These are phyloP conservation scores for Tuta absoluta DNA, from an alignment of 2,888 invertebrate species.

Conservation along the genomic window DNA sequence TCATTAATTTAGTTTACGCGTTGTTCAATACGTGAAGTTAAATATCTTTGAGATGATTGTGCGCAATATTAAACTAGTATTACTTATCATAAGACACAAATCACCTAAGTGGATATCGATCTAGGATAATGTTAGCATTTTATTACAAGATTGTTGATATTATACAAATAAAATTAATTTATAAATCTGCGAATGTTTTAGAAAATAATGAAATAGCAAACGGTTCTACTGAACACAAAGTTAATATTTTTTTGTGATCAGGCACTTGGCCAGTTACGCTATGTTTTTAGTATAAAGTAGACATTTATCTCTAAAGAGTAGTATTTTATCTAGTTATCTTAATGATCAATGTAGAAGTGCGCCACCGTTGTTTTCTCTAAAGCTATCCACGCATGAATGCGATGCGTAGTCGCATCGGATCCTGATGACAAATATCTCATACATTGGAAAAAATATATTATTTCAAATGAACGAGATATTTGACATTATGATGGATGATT, in stretches of 20 bases:
- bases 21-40: constrained; percentile 16
- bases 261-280: constrained; percentile 21
- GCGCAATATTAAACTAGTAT: constrained; percentile 23
- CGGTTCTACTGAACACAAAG: constrained; percentile 1
- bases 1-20: constrained; percentile 15
- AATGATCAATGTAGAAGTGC: constrained; percentile 69
- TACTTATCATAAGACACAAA: constrained; percentile 22
- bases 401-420: too few species aligned
- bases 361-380: constrained; percentile 66
- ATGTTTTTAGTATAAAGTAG: constrained; percentile 70
- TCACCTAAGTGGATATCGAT: constrained; percentile 23
- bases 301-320: constrained; percentile 76
- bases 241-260: background rate
- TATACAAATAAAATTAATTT: constrained; percentile 19
- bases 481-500: too few species aligned
- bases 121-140: constrained; percentile 24
- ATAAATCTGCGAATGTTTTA: constrained; percentile 23
- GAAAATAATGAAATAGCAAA: background rate
- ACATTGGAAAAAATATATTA: too few species aligned
- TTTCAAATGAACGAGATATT: too few species aligned
- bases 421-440: too few species aligned
- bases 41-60: constrained; percentile 9
- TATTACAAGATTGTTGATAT: constrained; percentile 25
- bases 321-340: constrained; percentile 80
- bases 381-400: too few species aligned